Percentiles rank a stretch among this genome's conserved stretches.
Conservation (phyloP, 2,113 vertebrate genomes). For the Vanacampus margaritifer region DNA sequence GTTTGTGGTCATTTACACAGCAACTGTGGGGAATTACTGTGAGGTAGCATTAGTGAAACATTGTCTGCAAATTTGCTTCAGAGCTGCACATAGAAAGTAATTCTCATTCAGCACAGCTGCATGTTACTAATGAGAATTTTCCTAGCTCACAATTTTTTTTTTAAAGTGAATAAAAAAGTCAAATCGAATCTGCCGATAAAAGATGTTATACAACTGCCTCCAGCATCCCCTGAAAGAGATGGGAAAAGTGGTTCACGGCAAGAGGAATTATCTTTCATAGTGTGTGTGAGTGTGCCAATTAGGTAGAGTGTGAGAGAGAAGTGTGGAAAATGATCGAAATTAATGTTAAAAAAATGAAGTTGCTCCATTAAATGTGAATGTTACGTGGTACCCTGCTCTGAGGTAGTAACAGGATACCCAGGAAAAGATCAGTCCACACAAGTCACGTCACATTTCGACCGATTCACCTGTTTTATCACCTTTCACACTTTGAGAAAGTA, state of each 20-base stretch:
- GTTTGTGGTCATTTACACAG: neutral
- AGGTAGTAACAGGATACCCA: neutral
- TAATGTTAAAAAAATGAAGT: neutral
- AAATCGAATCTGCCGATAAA: neutral
- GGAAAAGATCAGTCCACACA: neutral
- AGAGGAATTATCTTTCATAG: neutral
- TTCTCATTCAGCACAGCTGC: neutral
- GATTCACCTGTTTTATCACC: neutral
- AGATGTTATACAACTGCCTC: neutral
- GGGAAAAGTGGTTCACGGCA: neutral
- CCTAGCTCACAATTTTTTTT: neutral
- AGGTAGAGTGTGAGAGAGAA: neutral
- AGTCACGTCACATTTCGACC: neutral
- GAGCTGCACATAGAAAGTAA: neutral
- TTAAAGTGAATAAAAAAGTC: neutral
- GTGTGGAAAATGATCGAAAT: neutral
- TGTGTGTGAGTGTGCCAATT: neutral
- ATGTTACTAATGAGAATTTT: neutral
- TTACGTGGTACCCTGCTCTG: neutral
- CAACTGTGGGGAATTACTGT: neutral
- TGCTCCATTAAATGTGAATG: neutral
- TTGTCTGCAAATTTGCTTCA: neutral
- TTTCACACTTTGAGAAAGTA: no score
- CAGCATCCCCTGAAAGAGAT: neutral
- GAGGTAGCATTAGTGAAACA: neutral